phyloP scores from a whole-genome alignment of 2,888 invertebrate species.

The Aporophyla nigra region DNA sequence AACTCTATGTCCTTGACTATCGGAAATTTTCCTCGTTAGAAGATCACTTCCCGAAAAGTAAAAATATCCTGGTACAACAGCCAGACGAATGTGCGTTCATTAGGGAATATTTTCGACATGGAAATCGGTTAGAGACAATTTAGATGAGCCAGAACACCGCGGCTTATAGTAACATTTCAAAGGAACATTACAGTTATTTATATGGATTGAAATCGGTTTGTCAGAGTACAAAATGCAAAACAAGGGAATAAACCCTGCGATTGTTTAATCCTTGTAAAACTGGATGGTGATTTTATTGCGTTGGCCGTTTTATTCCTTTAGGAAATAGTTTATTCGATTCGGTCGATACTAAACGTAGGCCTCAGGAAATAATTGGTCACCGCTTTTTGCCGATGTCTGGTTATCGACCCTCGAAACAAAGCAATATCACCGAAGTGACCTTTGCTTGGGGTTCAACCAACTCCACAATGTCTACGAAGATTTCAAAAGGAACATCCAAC shows the following conservation, averaged over 20 bases:
- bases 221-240: constrained; percentile 33
- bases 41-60: constrained; percentile 50
- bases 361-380: constrained; percentile 53
- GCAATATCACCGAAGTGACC: constrained; percentile 61
- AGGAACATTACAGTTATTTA: constrained; percentile 68
- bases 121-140: constrained; percentile 76
- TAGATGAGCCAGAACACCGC: constrained; percentile 76
- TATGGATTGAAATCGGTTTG: constrained; percentile 59
- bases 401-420: constrained; percentile 66
- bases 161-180: constrained; percentile 73
- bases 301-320: constrained; percentile 37
- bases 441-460: constrained; percentile 67
- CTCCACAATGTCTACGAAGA: constrained; percentile 48
- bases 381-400: constrained; percentile 54
- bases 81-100: constrained; percentile 78
- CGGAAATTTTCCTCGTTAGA: constrained; percentile 40
- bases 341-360: constrained; percentile 43
- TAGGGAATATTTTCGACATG: constrained; percentile 81
- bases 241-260: constrained; percentile 40
- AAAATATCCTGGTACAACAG: constrained; percentile 65
- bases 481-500: constrained; percentile 32
- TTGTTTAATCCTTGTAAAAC: constrained; percentile 45
- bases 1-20: constrained; percentile 75
- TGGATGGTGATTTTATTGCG: constrained; percentile 47
- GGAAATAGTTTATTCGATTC: constrained; percentile 54